Evolutionary conservation across 35 echinoderm and acorn worm genomes (phyloP).

Genomic region (Antedon bifida): DNA sequence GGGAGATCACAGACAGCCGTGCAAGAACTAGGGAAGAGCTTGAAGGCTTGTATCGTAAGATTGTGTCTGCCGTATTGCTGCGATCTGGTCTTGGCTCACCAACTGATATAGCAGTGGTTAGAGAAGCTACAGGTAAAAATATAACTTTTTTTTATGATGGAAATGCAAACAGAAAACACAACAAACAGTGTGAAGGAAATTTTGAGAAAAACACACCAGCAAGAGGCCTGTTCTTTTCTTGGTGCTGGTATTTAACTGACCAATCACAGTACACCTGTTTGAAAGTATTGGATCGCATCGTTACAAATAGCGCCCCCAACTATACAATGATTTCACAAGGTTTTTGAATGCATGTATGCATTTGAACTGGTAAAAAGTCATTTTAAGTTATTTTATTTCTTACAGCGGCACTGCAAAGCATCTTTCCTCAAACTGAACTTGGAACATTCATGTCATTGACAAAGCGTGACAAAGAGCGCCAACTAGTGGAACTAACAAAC

Average conservation of each 20-base stretch:
- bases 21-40: slow-evolving; percentile 91
- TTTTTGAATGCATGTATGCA: too few species aligned
- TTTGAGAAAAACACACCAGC: too few species aligned
- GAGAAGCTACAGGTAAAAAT: slow-evolving; percentile 85
- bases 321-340: too few species aligned
- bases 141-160: neutral
- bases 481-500: slow-evolving; percentile 58
- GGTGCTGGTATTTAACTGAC: too few species aligned
- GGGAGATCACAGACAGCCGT: slow-evolving; percentile 92
- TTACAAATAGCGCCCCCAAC: too few species aligned
- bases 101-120: slow-evolving; percentile 99
- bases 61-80: slow-evolving; percentile 85
- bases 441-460: slow-evolving; percentile 94
- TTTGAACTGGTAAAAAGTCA: too few species aligned
- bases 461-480: slow-evolving; percentile 76
- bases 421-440: slow-evolving; percentile 93
- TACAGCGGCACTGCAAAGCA: slow-evolving; percentile 85
- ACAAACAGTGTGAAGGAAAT: too few species aligned
- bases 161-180: neutral
- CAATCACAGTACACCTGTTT: too few species aligned
- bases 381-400: too few species aligned
- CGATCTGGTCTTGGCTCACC: slow-evolving; percentile 90
- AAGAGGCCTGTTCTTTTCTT: too few species aligned
- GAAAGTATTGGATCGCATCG: too few species aligned
- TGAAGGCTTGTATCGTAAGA: slow-evolving; percentile 94